Percentiles rank a stretch among this genome's conserved stretches.
These are phyloP conservation scores for Palythoa caribaeorum DNA, from an alignment of 92 coral and sea anemone species.

Conservation along the genomic window DNA sequence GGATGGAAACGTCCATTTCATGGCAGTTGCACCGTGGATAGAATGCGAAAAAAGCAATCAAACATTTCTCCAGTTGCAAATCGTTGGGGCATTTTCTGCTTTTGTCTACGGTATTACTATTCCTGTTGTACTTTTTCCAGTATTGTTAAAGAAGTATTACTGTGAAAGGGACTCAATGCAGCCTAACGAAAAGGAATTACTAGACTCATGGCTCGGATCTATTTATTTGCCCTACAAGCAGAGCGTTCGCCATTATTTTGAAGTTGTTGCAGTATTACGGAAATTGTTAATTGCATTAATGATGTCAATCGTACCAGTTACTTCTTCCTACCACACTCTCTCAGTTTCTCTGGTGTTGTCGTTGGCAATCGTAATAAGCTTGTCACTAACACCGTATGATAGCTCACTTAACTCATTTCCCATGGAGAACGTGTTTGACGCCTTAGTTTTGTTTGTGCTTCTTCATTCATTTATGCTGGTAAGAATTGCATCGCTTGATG, in stretches of 20 bases:
- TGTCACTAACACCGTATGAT: conserved; percentile 53
- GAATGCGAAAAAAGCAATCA: conserved; percentile 61
- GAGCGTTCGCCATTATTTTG: conserved; percentile 56
- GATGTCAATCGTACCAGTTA: conserved; percentile 58
- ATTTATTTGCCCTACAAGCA: conserved; percentile 67
- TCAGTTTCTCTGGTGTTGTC: conserved; percentile 59
- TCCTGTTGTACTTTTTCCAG: conserved; percentile 71
- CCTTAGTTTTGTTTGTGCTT: conserved; percentile 54
- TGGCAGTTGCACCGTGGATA: conserved; percentile 78
- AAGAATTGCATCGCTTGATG: conserved; percentile 64
- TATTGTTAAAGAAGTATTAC: conserved; percentile 60
- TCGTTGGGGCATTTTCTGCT: conserved; percentile 64
- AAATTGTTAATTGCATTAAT: conserved; percentile 62
- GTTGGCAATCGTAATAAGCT: conserved; percentile 29
- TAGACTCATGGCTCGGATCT: conserved; percentile 74
- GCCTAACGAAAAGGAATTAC: conserved; percentile 37
- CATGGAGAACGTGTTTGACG: conserved; percentile 61
- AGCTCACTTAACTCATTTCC: not conserved
- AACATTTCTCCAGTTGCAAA: conserved; percentile 50
- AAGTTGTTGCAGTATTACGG: conserved; percentile 56
- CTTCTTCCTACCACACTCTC: conserved; percentile 64
- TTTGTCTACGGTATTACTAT: conserved; percentile 76
- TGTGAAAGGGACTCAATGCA: conserved; percentile 43
- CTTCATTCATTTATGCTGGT: conserved; percentile 62
- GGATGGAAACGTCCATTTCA: conserved; percentile 53